Evolutionary conservation across 2,113 vertebrate genomes (phyloP), one percentile per base, ranked within the genome.

Genomic region (Pseudorasbora parva): DNA sequence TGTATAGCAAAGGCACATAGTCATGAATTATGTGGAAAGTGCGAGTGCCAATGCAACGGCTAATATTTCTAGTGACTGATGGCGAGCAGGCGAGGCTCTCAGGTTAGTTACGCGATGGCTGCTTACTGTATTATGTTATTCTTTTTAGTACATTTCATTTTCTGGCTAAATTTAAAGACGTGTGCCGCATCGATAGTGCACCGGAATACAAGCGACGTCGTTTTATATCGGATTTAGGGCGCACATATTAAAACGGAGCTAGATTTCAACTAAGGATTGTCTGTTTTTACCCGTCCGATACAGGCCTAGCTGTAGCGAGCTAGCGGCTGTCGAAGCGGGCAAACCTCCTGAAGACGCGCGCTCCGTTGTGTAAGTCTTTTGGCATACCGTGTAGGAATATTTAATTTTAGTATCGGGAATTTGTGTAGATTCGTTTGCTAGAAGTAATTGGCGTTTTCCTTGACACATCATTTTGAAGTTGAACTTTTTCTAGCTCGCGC

Each of bases 41-140:
- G 92, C 86, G 7, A 27, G 0, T 60, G 27, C 21, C 73, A 78
- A 91, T 85, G 45, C 10, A 5, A 45, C 0, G 60, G 68, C 17
- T 78, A 90, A 73, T 85, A 88, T 91, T 91, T 74, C 59, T 91
- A 57, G 43, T 88, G 84, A 90, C 92, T 90, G 93, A 94, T 94
- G 94, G 94, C 91, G 94, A 93, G 92, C 94, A 95, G 94, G 94
- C 93, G 93, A 94, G 94, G 94, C 92, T 92, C 89, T 91, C 92
- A 94, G 94, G 94, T 95, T 93, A 88, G 94, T 94, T 88, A 77
- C 90, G 92, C 94, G 93, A 93, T 93, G 93, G 94, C 92, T 86
- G 92, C 92, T 91, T 89, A 88, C 91, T 91, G 80, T 89, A 91
- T 91, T 94, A 92, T 92, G 72, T 60, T 84, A 83, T 83, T 92